Evolutionary conservation across 2,888 invertebrate species (phyloP).

Genomic region (Pterobdella sp.): DNA sequence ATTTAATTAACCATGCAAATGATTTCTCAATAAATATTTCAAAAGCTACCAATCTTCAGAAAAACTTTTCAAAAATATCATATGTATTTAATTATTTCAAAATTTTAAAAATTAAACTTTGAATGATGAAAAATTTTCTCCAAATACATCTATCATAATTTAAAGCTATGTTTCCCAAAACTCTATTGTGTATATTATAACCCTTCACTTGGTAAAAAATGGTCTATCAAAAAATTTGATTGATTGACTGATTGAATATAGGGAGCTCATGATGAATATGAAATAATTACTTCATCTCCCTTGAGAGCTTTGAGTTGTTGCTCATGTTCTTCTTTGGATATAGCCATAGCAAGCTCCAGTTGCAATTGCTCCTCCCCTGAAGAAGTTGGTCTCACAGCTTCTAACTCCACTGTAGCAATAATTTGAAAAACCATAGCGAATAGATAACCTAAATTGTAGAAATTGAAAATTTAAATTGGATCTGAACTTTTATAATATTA

Average conservation of each 20-base stretch:
- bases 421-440: background rate
- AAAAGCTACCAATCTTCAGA: background rate
- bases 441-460: too few species aligned
- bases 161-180: too few species aligned
- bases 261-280: too few species aligned
- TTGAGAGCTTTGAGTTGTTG: conserved; percentile 85
- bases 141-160: background rate
- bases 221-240: too few species aligned
- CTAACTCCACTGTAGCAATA: conserved; percentile 49
- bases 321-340: conserved; percentile 97
- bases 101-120: background rate
- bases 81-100: background rate
- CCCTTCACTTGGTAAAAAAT: too few species aligned
- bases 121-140: background rate
- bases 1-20: too few species aligned
- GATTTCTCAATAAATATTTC: too few species aligned
- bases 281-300: conserved; percentile 52
- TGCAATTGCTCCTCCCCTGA: conserved; percentile 94
- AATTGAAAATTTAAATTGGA: background rate
- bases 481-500: background rate
- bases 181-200: too few species aligned
- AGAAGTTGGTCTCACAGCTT: conserved; percentile 88
- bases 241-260: too few species aligned
- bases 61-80: background rate
- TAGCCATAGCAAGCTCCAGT: conserved; percentile 90